A percentile compares a stretch with the other conserved stretches of the same genome.
phyloP scores from a whole-genome alignment of 2,888 invertebrate species.

The Andrena camellia region DNA sequence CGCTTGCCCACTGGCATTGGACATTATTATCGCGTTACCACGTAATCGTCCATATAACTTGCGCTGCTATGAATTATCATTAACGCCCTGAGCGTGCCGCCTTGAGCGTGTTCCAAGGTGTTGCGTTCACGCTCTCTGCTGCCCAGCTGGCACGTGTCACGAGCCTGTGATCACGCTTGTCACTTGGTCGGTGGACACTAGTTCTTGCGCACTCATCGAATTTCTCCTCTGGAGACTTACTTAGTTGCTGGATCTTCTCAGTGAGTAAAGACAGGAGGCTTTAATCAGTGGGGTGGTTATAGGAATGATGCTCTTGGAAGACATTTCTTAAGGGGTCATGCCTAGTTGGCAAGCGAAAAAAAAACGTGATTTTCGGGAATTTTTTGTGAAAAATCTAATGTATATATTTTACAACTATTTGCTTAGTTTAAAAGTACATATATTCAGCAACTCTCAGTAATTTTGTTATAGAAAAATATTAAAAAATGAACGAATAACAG shows the following conservation, averaged over 20 bases:
- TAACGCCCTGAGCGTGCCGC: slow-evolving; percentile 45
- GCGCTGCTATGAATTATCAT: slow-evolving; percentile 77
- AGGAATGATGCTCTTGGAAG: too few relatives aligned
- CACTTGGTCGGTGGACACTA: background rate
- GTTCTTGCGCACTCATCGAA: background rate
- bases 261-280: too few relatives aligned
- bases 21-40: slow-evolving; percentile 75
- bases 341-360: too few relatives aligned
- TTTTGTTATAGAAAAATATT: too few relatives aligned
- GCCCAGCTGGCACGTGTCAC: slow-evolving; percentile 47
- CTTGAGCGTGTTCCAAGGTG: slow-evolving; percentile 34
- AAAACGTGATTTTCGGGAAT: too few relatives aligned
- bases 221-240: background rate
- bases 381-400: too few relatives aligned
- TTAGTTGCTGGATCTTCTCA: background rate
- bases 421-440: too few relatives aligned
- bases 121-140: slow-evolving; percentile 38
- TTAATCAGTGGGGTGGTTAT: too few relatives aligned
- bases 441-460: too few relatives aligned
- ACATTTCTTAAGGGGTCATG: too few relatives aligned
- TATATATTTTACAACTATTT: too few relatives aligned
- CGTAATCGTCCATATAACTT: slow-evolving; percentile 75
- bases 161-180: slow-evolving; percentile 21
- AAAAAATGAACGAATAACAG: too few relatives aligned
- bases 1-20: slow-evolving; percentile 45